Conservation (phyloP, 2,797 vertebrate species). For the Botia kubotai region DNA sequence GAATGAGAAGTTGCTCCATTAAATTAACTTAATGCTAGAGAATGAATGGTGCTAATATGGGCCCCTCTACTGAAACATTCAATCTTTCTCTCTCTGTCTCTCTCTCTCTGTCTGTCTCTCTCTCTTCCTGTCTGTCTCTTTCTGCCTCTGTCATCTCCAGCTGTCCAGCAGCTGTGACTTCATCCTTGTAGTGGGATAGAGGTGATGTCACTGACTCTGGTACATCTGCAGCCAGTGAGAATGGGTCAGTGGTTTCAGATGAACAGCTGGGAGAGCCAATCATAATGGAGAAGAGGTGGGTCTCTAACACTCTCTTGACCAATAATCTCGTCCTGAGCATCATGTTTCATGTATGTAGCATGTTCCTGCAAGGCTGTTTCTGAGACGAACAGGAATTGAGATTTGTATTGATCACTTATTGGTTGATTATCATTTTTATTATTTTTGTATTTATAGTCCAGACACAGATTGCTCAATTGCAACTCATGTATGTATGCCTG, state of each 20-base stretch:
- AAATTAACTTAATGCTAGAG: too few species aligned
- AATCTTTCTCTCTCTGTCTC: background rate
- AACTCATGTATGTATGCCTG: background rate
- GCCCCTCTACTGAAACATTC: too few species aligned
- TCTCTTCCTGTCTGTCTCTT: background rate
- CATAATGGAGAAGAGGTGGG: constrained; percentile 36
- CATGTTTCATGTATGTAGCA: constrained; percentile 25
- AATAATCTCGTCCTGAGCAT: constrained; percentile 18
- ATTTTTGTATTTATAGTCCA: background rate
- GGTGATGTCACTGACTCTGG: constrained; percentile 13
- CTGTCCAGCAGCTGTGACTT: constrained; percentile 5
- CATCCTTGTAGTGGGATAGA: constrained; percentile 15
- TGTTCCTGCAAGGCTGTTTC: constrained; percentile 10
- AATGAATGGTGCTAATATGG: too few species aligned
- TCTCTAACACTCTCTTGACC: constrained; percentile 22
- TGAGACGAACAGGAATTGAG: background rate
- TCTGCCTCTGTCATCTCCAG: background rate
- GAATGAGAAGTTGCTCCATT: too few species aligned
- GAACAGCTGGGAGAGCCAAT: constrained; percentile 20
- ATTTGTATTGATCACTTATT: background rate
- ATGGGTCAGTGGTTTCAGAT: constrained; percentile 8
- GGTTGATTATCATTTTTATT: background rate
- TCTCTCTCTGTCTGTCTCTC: background rate
- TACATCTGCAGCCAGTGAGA: constrained; percentile 9
- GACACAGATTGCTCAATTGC: background rate